Evolutionary conservation across 2,888 invertebrate species (phyloP), one percentile per base, ranked within the genome.

Genomic region (Pammene fasciana): DNA sequence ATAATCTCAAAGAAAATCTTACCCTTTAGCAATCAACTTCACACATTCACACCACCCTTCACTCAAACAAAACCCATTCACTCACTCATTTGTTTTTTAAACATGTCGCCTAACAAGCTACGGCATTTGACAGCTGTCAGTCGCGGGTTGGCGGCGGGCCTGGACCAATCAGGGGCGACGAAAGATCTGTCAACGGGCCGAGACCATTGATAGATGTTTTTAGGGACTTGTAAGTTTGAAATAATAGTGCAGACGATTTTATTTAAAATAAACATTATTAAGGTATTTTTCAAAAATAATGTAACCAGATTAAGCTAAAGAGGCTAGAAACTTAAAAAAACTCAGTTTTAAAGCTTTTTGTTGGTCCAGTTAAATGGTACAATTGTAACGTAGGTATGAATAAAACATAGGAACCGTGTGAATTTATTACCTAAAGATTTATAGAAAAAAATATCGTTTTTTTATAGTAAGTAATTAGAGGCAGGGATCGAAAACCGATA

Each of bases 131-230:
- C 88, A 85, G 87, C 82, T 89, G 88, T 89, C 90, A 84, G 78
- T 81, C 81, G 78, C 79, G 74, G 73, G 76, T 85, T 85, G 86
- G 84, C 86, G 86, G 84, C 82, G 83, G 74, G 71, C 78, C 75
- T 76, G 81, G 77, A 79, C 90, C 90, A 90, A 90, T 90, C 87
- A 90, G 81, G 77, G 81, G 86, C 85, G 91, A 77, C 79, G 89
- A 89, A 76, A 76, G 87, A 86, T 81, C 80, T 84, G 86, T 85
- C 85, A 82, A 70, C 83, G 77, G 50, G 71, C 65, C 13, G 57
- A 6, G 11, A 10, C 41, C 50, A 52, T 62, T 62, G 62, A 62
- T 18, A n/a, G 0, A 13, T 3, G 34, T 9, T 48, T 16, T 8
- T 38, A n/a, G 26, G 62, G 48, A 41, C 52, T 62, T 41, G 14